phyloP scores from a whole-genome alignment of 2,888 invertebrate genomes.

The Cerastis leucographa region DNA sequence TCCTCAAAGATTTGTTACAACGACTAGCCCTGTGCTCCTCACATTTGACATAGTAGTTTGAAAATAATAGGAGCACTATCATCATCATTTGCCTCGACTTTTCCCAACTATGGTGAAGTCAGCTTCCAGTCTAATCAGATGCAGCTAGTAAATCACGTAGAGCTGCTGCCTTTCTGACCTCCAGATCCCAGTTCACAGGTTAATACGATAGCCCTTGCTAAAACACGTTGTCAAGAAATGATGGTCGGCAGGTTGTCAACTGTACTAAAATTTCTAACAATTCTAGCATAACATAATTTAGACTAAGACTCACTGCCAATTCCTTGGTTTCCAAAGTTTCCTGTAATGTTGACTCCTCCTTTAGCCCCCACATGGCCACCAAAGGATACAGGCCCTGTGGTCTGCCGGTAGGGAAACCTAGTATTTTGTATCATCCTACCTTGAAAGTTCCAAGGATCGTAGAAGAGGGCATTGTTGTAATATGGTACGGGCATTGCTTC shows the following conservation, averaged over 20 bases:
- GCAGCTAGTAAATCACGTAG: neutral
- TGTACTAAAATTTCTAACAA: neutral
- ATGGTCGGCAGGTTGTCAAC: neutral
- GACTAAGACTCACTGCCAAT: conserved; percentile 29
- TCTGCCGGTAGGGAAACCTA: neutral
- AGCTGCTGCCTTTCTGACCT: too few relatives aligned
- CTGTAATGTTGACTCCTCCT: conserved; percentile 25
- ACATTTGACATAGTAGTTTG: neutral
- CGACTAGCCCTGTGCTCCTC: neutral
- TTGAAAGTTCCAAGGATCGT: conserved; percentile 23
- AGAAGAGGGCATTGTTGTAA: neutral
- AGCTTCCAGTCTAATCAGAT: neutral
- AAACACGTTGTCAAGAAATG: too few relatives aligned
- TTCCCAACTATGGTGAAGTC: neutral
- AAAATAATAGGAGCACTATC: neutral
- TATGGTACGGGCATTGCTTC: neutral
- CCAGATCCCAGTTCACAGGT: too few relatives aligned
- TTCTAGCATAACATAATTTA: neutral
- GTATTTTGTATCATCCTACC: neutral
- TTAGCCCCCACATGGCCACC: conserved; percentile 26
- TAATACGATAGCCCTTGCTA: too few relatives aligned
- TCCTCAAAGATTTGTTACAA: neutral
- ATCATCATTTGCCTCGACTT: neutral
- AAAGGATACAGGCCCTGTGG: conserved; percentile 12
- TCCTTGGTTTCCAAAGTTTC: conserved; percentile 31